Conservation (phyloP, 1,140 invertebrate genomes). For the Lithobius niger region DNA sequence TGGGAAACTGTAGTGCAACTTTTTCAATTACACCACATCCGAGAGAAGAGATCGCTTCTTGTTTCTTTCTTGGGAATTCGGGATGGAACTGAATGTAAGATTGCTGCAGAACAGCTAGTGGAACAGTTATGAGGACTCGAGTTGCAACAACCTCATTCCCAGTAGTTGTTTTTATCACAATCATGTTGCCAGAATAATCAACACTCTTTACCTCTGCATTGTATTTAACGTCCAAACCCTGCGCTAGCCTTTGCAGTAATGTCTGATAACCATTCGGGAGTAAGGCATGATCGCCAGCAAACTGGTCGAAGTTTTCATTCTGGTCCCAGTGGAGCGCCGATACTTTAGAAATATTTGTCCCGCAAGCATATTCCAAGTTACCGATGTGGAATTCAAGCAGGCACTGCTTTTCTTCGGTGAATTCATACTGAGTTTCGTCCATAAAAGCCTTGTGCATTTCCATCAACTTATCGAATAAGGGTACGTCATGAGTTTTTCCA, state of each 20-base stretch:
- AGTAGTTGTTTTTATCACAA: constrained; percentile 19
- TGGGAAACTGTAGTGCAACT: constrained; percentile 31
- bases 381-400: constrained; percentile 32
- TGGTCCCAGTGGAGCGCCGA: constrained; percentile 35
- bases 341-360: constrained; percentile 25
- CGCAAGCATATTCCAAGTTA: constrained; percentile 35
- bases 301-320: constrained; percentile 32
- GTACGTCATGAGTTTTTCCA: constrained; percentile 20
- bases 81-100: constrained; percentile 30
- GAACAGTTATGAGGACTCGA: constrained; percentile 31
- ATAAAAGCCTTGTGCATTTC: constrained; percentile 31
- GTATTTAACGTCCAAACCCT: constrained; percentile 26
- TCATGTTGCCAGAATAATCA: constrained; percentile 24
- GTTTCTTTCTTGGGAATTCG: constrained; percentile 30
- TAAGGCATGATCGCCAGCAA: constrained; percentile 28
- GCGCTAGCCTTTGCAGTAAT: constrained; percentile 24
- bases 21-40: constrained; percentile 37
- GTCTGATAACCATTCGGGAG: constrained; percentile 22
- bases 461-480: too few species aligned
- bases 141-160: constrained; percentile 17
- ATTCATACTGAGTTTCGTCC: constrained; percentile 28
- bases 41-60: constrained; percentile 27
- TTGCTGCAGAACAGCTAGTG: constrained; percentile 31
- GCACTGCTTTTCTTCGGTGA: constrained; percentile 28
- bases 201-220: constrained; percentile 25